Percentiles rank a stretch among this genome's conserved stretches.
Conservation (phyloP, 2,888 invertebrate genomes). For the Drosophila mimetica region DNA sequence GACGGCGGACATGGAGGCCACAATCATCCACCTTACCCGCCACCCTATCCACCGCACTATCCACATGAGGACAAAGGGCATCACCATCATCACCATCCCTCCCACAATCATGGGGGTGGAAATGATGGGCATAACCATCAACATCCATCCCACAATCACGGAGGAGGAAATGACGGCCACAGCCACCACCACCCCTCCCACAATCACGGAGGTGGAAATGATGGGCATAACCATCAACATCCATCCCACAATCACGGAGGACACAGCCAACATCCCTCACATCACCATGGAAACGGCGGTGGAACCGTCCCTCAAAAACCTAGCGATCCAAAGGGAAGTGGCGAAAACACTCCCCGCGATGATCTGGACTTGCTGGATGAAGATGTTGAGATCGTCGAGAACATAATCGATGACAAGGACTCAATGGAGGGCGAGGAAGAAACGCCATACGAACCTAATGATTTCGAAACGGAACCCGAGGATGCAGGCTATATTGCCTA, state of each 20-base stretch:
- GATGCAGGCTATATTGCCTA: conserved; percentile 9
- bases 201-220: conserved; percentile 2
- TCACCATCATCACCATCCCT: conserved; percentile 9
- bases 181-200: conserved; percentile 5
- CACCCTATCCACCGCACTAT: conserved; percentile 2
- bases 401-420: conserved; percentile 28
- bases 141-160: conserved; percentile 1
- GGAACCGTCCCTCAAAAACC: neutral
- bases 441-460: neutral
- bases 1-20: conserved; percentile 1
- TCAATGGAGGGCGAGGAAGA: conserved; percentile 7
- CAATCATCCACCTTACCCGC: neutral
- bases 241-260: conserved; percentile 4
- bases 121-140: conserved; percentile 4
- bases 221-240: conserved; percentile 3
- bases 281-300: neutral
- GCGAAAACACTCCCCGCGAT: neutral
- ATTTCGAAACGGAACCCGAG: conserved; percentile 9
- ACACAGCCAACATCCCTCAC: neutral
- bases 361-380: conserved; percentile 16
- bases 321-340: neutral
- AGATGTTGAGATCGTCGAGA: conserved; percentile 23
- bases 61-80: conserved; percentile 10
- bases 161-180: neutral
- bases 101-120: conserved; percentile 2